Evolutionary conservation across 2,888 invertebrate species (phyloP), one percentile per base, ranked within the genome.

Genomic region (Synanthedon vespiformis): DNA sequence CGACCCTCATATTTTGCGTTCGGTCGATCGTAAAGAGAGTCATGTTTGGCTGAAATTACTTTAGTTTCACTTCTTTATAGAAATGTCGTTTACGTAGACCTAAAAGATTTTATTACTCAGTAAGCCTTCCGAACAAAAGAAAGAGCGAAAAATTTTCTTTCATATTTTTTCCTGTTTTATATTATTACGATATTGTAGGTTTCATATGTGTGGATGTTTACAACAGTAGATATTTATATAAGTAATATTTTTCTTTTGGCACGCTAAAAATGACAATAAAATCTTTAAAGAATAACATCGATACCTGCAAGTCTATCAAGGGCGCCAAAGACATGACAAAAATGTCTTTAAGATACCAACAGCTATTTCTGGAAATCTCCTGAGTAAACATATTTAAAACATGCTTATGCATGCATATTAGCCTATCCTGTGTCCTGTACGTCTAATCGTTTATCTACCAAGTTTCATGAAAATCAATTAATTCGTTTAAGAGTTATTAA

Each of bases 1-100:
- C 57, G 67, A 68, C 67, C 68, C 64, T 65, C 67, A 67, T 70
- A 69, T 67, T 70, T 69, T 60, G 63, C 58, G 64, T 64, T 67
- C 64, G 63, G 62, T 58, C 63, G 66, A 63, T 66, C 67, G 64
- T 69, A 71, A 68, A 65, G 63, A 60, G 64, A 66, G 60, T 57
- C 62, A 60, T 63, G 61, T 65, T 61, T 59, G 61, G 56, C 55
- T 58, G 59, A 61, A 68, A 69, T 67, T 61, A 67, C 67, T 64
- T 64, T 59, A 63, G 63, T 66, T 65, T 61, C 56, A 56, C 56
- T 57, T 55, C 57, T 58, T 57, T 60, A 58, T 57, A 56, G 56
- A 57, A 58, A 58, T 53, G 57, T 58, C 55, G 55, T 59, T 59
- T 59, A 52, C 51, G 50, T 51, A 34, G 52, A 50, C 53, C 49